Base-by-base conservation (phyloP, 1,140 invertebrate genomes). In the Drosophila busckii region DNA sequence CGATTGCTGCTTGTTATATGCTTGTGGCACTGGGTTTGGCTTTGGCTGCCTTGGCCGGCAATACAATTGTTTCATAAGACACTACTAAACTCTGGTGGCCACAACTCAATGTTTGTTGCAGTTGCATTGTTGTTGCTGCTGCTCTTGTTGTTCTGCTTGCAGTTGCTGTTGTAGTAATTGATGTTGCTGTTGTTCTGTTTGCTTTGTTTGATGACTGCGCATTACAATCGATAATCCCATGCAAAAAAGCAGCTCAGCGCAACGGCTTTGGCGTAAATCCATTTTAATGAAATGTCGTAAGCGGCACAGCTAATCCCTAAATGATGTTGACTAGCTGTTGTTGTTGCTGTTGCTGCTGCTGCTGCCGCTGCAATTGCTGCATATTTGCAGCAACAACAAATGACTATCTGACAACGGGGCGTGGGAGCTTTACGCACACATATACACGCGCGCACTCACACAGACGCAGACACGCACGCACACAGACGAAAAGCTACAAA, bases 31-130 rank as follows among this genome's bases (percentile, higher is more conserved):
- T 59, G 55, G 56, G 29, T 46, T 45, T 35, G 56, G 45, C 60
- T 63, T 45, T 45, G 50, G 62, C 49, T 62, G 61, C 10, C 35
- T 41, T 35, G 61, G 41, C 67, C 68, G 71, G 56, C 53, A 42
- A 69, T 68, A 69, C 73, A 73, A 80, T 80, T 80, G 73, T 80
- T 80, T 80, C 73, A 80, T 80, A 82, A 80, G 73, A 78, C 58
- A 65, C 34, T 25, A 46, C 42, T 45, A 45, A 55, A 54, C 49
- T 60, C 31, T 32, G 31, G 4, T 34, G 55, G 28, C 49, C 10
- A 37, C 41, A 65, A 76, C 53, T 76, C 65, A 66, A 48, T 46
- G 55, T 61, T 71, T 69, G 58, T 59, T 59, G 67, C 38, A 67
- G 61, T 19, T 58, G 16, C n/a, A n/a, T 9, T 13, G 42, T 38